Evolutionary conservation across 2,797 vertebrate species (phyloP).

Genomic region (Lagorchestes hirsutus): DNA sequence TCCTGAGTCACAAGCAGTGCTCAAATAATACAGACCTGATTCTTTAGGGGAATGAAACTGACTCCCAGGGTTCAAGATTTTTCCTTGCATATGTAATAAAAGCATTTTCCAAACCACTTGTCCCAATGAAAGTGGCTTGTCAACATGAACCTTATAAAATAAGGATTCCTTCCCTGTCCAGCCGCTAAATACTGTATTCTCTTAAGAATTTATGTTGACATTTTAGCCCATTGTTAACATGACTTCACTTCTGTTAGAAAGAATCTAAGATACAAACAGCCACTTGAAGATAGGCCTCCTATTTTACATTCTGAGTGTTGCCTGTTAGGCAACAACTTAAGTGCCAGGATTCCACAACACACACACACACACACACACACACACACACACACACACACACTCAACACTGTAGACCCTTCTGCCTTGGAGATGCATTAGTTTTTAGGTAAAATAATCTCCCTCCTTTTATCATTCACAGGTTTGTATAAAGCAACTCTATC

Average conservation of each 20-base stretch:
- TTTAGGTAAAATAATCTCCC: neutral
- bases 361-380: too few species aligned
- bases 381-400: too few species aligned
- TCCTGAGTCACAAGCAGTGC: neutral
- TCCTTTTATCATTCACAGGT: neutral
- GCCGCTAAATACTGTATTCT: neutral
- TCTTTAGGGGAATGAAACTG: neutral
- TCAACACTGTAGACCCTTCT: neutral
- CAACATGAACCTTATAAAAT: neutral
- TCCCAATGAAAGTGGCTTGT: neutral
- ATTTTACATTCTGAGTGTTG: too few species aligned
- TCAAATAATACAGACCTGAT: neutral
- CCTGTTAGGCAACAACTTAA: too few species aligned
- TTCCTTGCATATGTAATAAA: neutral
- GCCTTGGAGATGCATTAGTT: neutral
- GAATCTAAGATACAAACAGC: too few species aligned
- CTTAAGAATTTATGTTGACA: neutral
- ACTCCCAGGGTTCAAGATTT: neutral
- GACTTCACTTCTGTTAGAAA: too few species aligned
- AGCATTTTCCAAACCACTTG: neutral
- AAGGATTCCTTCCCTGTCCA: neutral
- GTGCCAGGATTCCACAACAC: too few species aligned
- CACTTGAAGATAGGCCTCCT: too few species aligned
- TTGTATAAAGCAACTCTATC: neutral
- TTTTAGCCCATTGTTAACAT: neutral